Evolutionary conservation across 2,888 invertebrate genomes (phyloP).

Genomic region (Mantis religiosa): DNA sequence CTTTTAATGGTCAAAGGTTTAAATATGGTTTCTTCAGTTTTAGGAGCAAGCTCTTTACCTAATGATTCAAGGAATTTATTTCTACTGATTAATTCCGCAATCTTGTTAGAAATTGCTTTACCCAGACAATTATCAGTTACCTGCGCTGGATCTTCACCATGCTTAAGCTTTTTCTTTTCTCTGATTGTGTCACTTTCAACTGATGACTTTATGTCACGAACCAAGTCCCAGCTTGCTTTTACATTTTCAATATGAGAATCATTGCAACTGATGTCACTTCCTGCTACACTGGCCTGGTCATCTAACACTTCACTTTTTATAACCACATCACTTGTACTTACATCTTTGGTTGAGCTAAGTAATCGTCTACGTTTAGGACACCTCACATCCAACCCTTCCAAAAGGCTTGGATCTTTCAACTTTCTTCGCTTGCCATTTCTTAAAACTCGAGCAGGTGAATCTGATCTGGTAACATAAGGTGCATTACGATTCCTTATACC

Average conservation of each 20-base stretch:
- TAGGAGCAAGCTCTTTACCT: neutral
- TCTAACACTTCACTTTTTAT: constrained; percentile 7
- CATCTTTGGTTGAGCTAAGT: constrained; percentile 35
- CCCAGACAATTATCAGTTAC: constrained; percentile 5
- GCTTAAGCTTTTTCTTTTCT: neutral
- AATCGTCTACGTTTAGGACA: constrained; percentile 49
- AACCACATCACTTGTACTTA: constrained; percentile 11
- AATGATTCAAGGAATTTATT: constrained; percentile 12
- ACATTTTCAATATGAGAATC: constrained; percentile 1
- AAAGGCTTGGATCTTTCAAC: constrained; percentile 51
- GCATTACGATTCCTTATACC: constrained; percentile 3
- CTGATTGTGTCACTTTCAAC: neutral
- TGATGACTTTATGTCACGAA: neutral
- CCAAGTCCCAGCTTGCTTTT: neutral
- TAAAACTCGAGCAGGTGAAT: constrained; percentile 20
- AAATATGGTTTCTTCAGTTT: neutral
- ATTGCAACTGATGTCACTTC: constrained; percentile 18
- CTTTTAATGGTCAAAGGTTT: neutral
- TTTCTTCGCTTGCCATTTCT: constrained; percentile 28
- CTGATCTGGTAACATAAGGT: constrained; percentile 19
- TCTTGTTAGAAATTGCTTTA: constrained; percentile 24
- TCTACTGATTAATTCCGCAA: constrained; percentile 18
- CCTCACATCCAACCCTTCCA: constrained; percentile 55
- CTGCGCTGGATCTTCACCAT: neutral
- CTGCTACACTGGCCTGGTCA: constrained; percentile 16